Evolutionary conservation across 2,113 vertebrate genomes (phyloP).

Genomic region (Pionites leucogaster): DNA sequence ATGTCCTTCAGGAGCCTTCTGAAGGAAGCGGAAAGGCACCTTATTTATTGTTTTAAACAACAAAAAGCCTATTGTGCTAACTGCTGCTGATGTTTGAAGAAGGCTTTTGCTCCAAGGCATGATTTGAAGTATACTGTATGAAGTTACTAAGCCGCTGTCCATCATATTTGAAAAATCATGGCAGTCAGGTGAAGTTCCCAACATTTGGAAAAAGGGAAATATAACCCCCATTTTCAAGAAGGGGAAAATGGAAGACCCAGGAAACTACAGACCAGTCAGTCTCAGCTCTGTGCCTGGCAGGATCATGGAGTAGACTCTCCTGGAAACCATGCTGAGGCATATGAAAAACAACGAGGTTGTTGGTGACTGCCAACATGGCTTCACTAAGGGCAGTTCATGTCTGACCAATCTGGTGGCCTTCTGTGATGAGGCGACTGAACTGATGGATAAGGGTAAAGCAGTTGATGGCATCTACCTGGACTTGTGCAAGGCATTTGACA

Average conservation of each 20-base stretch:
- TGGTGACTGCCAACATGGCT: no score
- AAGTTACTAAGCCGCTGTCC: neutral
- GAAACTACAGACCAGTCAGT: neutral
- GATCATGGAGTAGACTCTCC: neutral
- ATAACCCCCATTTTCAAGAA: neutral
- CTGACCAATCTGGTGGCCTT: no score
- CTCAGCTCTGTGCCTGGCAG: neutral
- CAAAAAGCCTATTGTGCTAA: slow-evolving; percentile 10
- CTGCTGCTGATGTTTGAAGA: slow-evolving; percentile 4
- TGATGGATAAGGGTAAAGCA: no score
- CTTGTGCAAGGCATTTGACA: no score
- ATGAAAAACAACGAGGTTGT: no score
- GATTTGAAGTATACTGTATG: neutral
- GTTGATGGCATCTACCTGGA: no score
- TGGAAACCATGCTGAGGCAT: neutral
- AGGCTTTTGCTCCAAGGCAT: neutral
- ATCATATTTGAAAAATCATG: neutral
- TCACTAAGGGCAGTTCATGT: no score
- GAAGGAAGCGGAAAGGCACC: neutral
- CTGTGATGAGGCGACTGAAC: no score
- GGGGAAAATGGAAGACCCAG: neutral
- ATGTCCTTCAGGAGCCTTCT: slow-evolving; percentile 23
- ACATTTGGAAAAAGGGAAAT: neutral
- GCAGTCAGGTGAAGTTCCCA: neutral
- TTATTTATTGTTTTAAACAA: slow-evolving; percentile 44